Base-by-base conservation (phyloP, 2,113 vertebrate genomes). In the Hemiprocne comata region DNA sequence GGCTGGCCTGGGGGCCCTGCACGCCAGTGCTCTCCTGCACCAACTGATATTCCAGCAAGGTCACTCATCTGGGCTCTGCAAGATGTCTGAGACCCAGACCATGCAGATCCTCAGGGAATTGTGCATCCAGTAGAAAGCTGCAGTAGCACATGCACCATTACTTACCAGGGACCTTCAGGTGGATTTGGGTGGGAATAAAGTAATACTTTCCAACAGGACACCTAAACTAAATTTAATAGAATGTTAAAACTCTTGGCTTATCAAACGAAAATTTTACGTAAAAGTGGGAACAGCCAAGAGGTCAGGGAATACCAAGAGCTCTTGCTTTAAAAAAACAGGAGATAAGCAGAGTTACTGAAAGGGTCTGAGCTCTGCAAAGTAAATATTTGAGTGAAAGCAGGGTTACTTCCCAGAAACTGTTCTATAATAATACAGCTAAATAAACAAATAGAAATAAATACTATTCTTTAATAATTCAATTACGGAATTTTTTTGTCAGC, bases 381-480 rank as follows among this genome's bases (percentile, higher is more conserved):
- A 90, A 80, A 50, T 38, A 67, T 31, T 79, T 69, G 23, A 82
- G 29, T 81, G 48, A 94, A 94, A 81, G 31, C 5, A 86, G 24
- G 4, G 4, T 25, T 6, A 11, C 31, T 80, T 89, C 25, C 60
- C 38, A 82, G 20, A 79, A 74, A 48, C 29, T 60, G 13, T 78
- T 66, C 25, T 78, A 23, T 65, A 78, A 31, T 70, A 84, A 86
- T 38, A 10, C 10, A 51, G 64, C 8, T 71, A 75, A 89, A 67
- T 89, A 93, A 92, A 69, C 8, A 87, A 65, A 66, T 12, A 51
- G 5, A 74, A 92, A 74, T 71, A 80, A 87, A 62, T 60, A 55
- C 1, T 74, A 25, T 72, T 86, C 8, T 73, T 83, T 85, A 85
- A 46, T 61, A 55, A 72, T 61, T 76, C 4, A 44, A 1, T 75